phyloP scores from a whole-genome alignment of 1,140 invertebrate genomes.

The Tetragonula clypearis region DNA sequence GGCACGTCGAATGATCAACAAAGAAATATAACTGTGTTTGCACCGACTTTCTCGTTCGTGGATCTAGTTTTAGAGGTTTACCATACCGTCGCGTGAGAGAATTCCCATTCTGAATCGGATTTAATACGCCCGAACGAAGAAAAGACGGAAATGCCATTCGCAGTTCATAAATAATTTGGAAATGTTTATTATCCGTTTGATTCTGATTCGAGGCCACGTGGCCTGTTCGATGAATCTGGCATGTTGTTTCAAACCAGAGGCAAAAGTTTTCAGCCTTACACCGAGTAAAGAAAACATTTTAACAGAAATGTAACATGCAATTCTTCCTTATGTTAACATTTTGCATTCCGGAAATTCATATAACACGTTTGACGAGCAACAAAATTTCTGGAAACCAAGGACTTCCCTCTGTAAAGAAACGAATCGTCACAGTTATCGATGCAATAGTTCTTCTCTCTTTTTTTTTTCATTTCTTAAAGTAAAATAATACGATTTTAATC shows the following conservation, averaged over 20 bases:
- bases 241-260: neutral
- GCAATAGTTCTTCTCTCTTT: no score
- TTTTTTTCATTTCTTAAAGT: no score
- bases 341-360: neutral
- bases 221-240: conserved; percentile 3
- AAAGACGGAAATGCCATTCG: conserved; percentile 57
- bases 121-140: conserved; percentile 6
- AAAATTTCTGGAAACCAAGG: neutral
- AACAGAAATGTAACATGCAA: neutral
- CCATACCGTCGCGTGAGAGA: conserved; percentile 42
- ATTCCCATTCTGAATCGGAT: conserved; percentile 32
- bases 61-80: conserved; percentile 44
- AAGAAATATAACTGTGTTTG: conserved; percentile 14
- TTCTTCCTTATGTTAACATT: neutral
- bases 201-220: conserved; percentile 24
- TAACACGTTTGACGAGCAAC: neutral
- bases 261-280: neutral
- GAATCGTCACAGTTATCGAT: no score
- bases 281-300: neutral
- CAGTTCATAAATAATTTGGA: conserved; percentile 62
- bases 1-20: conserved; percentile 9
- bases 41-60: conserved; percentile 29
- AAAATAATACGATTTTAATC: no score
- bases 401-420: neutral
- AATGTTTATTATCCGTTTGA: conserved; percentile 59